A percentile compares a stretch with the other conserved stretches of the same genome.
Conservation (phyloP, 2,113 vertebrate species). For the Heteronetta atricapilla region DNA sequence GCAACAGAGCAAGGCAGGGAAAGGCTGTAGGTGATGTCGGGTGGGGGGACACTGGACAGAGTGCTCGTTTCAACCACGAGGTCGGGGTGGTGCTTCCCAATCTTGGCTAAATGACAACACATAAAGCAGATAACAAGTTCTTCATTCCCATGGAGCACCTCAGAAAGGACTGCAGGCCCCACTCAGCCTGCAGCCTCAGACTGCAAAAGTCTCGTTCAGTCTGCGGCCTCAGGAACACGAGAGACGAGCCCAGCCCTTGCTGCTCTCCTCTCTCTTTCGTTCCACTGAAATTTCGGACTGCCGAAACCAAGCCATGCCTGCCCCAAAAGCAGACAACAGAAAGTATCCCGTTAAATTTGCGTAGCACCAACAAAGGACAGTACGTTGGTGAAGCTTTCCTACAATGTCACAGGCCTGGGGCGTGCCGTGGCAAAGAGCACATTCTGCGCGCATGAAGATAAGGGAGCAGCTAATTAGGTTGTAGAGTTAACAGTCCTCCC, state of each 20-base stretch:
- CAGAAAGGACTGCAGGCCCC: background rate
- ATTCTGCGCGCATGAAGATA: background rate
- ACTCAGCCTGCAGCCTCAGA: background rate
- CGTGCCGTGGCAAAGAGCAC: background rate
- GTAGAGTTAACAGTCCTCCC: background rate
- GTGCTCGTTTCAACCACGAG: slow-evolving; percentile 98
- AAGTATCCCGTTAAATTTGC: fast-evolving
- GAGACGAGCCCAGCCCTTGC: background rate
- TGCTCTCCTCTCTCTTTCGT: background rate
- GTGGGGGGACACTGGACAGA: slow-evolving; percentile 94
- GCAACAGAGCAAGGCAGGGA: slow-evolving; percentile 81
- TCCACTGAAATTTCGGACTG: background rate
- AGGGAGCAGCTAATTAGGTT: background rate
- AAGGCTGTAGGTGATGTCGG: slow-evolving; percentile 92
- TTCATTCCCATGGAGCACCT: background rate
- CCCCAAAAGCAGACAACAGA: background rate
- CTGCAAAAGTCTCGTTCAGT: background rate
- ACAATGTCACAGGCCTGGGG: background rate
- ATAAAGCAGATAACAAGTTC: background rate
- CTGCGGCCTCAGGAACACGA: background rate
- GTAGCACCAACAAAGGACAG: background rate
- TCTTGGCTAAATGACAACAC: slow-evolving; percentile 80
- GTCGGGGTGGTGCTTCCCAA: slow-evolving; percentile 95
- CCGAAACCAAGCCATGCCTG: too few relatives aligned
- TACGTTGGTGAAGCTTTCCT: fast-evolving